Base-by-base conservation (phyloP, 2,888 invertebrate species). In the Agriopis marginaria region DNA sequence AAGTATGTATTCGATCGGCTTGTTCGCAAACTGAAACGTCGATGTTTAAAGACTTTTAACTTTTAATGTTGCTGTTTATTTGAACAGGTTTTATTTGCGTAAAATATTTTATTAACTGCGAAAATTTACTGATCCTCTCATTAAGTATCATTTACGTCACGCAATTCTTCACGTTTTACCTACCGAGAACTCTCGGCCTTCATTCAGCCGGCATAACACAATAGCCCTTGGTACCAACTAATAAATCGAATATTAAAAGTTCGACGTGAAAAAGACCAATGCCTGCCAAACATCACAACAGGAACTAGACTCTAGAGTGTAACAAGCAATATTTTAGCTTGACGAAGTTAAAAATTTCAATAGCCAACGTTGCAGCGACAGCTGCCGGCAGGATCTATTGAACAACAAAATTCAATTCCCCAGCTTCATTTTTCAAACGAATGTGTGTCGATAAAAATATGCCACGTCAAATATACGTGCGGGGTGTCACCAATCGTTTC, bases 391-490 rank as follows among this genome's bases (percentile, higher is more conserved):
- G 12, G 12, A 53, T 53, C 62, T 44, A 44, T 55, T 42, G 39
- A 63, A 59, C 50, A 39, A 62, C 55, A 23, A 58, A 53, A 58
- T 68, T 63, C 58, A 47, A 63, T 63, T 68, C 59, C 11, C 45
- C 51, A 42, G 47, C 45, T 63, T 10, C 53, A 59, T 45, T 63
- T 67, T 68, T 63, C 67, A 66, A 61, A 56, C 53, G 44, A 62
- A 62, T 45, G 44, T 53, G 51, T 51, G 7, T 42, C 14, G 49
- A 9, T 51, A 55, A 56, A 67, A 67, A 58, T 58, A 58, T 47
- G 63, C 53, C 47, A 51, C 53, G 51, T 63, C 66, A 66, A 66
- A 66, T 50, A 39, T 65, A 61, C 61, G 66, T 66, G 66, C 40
- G 11, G 53, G 17, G 42, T 66, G 44, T 49, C 42, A 66, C 44